Conservation (phyloP, 2,888 invertebrate species). For the Zygothrica quintamaculata region DNA sequence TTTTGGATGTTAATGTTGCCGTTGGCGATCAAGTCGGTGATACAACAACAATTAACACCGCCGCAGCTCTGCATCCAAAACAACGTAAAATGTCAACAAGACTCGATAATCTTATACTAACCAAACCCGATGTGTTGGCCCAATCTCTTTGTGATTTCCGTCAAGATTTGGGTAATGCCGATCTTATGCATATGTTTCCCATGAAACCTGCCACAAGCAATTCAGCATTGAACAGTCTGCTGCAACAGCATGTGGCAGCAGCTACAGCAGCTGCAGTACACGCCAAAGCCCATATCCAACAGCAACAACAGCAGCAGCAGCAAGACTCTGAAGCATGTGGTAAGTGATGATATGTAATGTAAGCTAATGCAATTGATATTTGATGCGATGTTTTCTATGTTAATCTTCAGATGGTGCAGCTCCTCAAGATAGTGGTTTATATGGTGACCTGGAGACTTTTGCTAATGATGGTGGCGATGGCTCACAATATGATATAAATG, state of each 20-base stretch:
- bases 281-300: slow-evolving; percentile 61
- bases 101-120: slow-evolving; percentile 82
- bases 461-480: slow-evolving; percentile 80
- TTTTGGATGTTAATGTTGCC: slow-evolving; percentile 67
- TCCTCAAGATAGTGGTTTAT: slow-evolving; percentile 73
- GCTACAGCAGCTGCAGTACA: slow-evolving; percentile 74
- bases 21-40: slow-evolving; percentile 55
- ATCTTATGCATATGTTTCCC: slow-evolving; percentile 83
- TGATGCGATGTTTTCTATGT: no score
- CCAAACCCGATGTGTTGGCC: slow-evolving; percentile 81
- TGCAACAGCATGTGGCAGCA: slow-evolving; percentile 80
- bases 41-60: slow-evolving; percentile 41
- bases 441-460: slow-evolving; percentile 82
- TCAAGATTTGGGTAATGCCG: slow-evolving; percentile 81
- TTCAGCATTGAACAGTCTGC: slow-evolving; percentile 72
- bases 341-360: slow-evolving; percentile 31
- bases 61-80: slow-evolving; percentile 62
- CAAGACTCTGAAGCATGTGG: slow-evolving; percentile 58
- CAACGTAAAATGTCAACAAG: slow-evolving; percentile 80
- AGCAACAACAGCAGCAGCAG: slow-evolving; percentile 35
- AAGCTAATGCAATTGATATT: no score
- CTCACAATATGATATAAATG: slow-evolving; percentile 82
- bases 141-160: slow-evolving; percentile 84
- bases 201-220: slow-evolving; percentile 75
- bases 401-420: slow-evolving; percentile 22